Percentiles rank a stretch among this genome's conserved stretches.
Evolutionary conservation across 2,113 vertebrate species (phyloP).

Genomic region (Brienomyrus longianalis): DNA sequence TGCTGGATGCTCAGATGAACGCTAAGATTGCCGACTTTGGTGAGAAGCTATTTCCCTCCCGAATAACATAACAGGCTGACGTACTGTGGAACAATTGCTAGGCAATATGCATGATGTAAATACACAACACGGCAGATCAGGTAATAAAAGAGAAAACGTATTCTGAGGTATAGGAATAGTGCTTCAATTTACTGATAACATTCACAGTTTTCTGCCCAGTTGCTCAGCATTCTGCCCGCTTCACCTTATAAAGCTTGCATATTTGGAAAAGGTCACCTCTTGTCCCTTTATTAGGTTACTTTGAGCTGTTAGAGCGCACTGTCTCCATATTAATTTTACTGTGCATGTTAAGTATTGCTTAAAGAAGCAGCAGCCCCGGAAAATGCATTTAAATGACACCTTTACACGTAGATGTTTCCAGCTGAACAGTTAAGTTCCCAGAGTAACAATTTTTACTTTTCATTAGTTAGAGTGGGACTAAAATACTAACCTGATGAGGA

Average conservation of each 20-base stretch:
- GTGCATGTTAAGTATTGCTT: neutral
- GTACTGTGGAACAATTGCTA: neutral
- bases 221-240: neutral
- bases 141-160: neutral
- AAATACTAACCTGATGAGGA: neutral
- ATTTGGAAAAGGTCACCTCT: neutral
- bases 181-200: neutral
- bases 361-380: neutral
- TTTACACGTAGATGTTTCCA: neutral
- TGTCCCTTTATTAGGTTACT: neutral
- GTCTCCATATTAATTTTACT: neutral
- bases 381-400: neutral
- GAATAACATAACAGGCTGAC: neutral
- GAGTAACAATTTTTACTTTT: neutral
- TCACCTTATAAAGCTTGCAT: neutral
- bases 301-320: neutral
- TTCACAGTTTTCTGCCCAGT: neutral
- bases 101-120: neutral
- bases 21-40: constrained; percentile 98
- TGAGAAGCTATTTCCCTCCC: constrained; percentile 47
- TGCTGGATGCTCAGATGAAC: constrained; percentile 97
- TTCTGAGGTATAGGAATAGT: neutral
- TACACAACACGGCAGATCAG: neutral
- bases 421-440: neutral
- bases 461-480: neutral